phyloP scores from a whole-genome alignment of 2,888 invertebrate genomes.

The Alloscopus bannaensis region DNA sequence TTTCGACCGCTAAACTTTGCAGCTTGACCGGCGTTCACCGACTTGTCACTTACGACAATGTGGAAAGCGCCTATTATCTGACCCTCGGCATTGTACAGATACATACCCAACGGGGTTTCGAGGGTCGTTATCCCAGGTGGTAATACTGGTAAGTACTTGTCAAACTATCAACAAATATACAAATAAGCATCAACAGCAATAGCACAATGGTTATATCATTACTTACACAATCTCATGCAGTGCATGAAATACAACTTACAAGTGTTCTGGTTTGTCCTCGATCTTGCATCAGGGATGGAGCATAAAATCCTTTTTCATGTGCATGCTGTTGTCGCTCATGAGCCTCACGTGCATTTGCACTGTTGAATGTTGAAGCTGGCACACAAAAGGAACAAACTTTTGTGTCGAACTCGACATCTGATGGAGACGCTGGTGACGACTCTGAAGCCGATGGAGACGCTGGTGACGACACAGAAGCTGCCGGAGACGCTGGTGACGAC shows the following conservation, averaged over 20 bases:
- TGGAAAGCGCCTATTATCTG: neutral
- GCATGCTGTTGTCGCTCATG: conserved; percentile 4
- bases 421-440: neutral
- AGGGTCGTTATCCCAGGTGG: neutral
- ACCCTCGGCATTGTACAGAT: neutral
- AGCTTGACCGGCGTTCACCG: neutral
- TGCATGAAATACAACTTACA: neutral
- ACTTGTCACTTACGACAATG: neutral
- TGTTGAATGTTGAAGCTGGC: neutral
- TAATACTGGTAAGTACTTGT: neutral
- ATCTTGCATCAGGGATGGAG: neutral
- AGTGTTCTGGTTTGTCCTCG: neutral
- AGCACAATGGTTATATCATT: too few relatives aligned
- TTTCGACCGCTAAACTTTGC: neutral
- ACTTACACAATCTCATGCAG: too few relatives aligned
- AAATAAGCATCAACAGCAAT: too few relatives aligned
- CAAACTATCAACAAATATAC: neutral
- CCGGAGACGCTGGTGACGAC: neutral
- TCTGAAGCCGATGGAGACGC: neutral
- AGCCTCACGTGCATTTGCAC: neutral
- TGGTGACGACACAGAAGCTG: neutral
- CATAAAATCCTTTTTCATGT: neutral
- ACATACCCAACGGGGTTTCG: conserved; percentile 1
- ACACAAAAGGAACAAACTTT: neutral
- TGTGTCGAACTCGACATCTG: too few relatives aligned